Evolutionary conservation across 2,888 invertebrate species (phyloP).

Genomic region (Apodemia hepburni): DNA sequence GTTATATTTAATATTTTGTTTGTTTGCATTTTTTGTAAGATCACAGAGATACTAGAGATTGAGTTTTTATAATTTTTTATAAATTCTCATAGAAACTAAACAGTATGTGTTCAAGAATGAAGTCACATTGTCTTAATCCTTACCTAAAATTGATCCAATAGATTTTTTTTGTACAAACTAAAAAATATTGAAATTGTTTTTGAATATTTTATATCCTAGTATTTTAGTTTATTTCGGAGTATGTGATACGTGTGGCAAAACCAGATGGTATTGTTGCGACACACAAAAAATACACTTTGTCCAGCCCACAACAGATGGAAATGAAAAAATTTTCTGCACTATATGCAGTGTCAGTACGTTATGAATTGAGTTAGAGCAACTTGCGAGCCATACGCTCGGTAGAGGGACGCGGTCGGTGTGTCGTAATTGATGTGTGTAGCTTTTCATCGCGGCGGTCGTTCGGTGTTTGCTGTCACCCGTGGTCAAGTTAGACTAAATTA

Average conservation of each 20-base stretch:
- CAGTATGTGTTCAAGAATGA: no score
- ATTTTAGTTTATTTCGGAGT: constrained; percentile 8
- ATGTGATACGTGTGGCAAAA: constrained; percentile 15
- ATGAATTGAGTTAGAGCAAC: constrained; percentile 70
- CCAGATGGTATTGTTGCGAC: constrained; percentile 16
- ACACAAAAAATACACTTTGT: constrained; percentile 17
- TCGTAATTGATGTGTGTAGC: constrained; percentile 73
- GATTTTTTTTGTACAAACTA: not conserved
- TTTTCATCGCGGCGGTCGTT: constrained; percentile 59
- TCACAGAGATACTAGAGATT: no score
- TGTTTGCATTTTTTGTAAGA: not conserved
- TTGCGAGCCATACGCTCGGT: constrained; percentile 45
- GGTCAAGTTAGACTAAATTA: constrained; percentile 74
- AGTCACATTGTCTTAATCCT: not conserved
- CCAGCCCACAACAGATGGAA: constrained; percentile 34
- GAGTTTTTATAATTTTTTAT: no score
- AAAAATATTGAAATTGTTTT: not conserved
- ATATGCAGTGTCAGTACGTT: constrained; percentile 41
- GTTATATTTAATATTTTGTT: not conserved
- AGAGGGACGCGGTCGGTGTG: constrained; percentile 49
- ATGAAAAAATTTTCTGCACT: constrained; percentile 52
- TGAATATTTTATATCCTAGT: not conserved
- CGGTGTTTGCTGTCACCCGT: constrained; percentile 54
- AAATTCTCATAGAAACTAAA: no score
- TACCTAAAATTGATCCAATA: not conserved